phyloP scores from a whole-genome alignment of 2,797 vertebrate genomes.

The Pseudocheirus occidentalis region DNA sequence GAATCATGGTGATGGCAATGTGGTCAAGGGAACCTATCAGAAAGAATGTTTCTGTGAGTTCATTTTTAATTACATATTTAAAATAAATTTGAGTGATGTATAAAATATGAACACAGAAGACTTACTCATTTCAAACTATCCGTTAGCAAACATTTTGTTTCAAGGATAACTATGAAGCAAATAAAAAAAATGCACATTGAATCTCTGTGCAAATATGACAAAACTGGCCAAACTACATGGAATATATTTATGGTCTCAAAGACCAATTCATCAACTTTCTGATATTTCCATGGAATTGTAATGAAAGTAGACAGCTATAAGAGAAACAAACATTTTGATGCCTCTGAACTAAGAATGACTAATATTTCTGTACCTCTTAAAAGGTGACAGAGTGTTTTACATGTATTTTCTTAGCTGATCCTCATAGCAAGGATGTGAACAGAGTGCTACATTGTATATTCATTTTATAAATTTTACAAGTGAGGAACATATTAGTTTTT shows the following conservation, averaged over 20 bases:
- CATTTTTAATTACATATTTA: background rate
- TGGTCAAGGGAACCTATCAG: background rate
- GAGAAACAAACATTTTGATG: background rate
- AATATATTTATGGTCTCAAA: background rate
- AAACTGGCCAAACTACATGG: background rate
- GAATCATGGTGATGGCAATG: background rate
- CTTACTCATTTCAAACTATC: background rate
- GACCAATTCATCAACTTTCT: background rate
- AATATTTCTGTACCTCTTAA: background rate
- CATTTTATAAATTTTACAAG: background rate
- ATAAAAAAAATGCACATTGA: background rate
- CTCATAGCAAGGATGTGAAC: background rate
- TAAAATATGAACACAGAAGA: background rate
- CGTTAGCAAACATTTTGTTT: background rate
- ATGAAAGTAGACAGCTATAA: background rate
- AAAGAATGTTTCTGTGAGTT: background rate
- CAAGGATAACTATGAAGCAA: background rate
- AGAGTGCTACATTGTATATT: background rate
- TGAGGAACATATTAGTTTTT: background rate
- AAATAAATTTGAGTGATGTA: background rate
- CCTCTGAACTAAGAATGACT: background rate
- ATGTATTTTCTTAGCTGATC: background rate
- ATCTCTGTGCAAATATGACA: background rate
- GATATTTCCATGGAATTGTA: background rate
- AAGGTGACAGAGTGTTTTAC: background rate